phyloP scores from a whole-genome alignment of 2,797 vertebrate genomes.

The Liparis tanakae region DNA sequence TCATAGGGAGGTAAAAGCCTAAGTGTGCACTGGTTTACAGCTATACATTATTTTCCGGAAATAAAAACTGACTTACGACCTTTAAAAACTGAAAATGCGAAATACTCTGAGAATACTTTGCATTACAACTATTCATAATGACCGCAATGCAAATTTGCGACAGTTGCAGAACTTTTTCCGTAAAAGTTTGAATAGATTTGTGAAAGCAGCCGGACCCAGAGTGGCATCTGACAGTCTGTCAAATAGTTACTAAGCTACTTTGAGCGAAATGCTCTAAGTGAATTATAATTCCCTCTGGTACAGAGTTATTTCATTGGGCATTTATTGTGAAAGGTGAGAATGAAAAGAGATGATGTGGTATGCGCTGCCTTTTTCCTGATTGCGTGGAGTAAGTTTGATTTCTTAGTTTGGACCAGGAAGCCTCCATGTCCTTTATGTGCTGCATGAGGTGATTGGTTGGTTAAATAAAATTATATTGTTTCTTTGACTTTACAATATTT shows the following conservation, averaged over 20 bases:
- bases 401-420: no score
- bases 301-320: not conserved
- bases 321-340: no score
- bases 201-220: not conserved
- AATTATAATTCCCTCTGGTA: not conserved
- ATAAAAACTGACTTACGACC: not conserved
- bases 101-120: not conserved
- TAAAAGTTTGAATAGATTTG: not conserved
- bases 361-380: no score
- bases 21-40: not conserved
- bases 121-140: not conserved
- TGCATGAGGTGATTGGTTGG: no score
- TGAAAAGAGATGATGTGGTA: no score
- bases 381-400: no score
- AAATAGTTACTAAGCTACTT: not conserved
- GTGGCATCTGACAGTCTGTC: not conserved
- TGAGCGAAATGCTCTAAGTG: not conserved
- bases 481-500: no score
- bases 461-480: no score
- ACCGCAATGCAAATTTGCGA: not conserved
- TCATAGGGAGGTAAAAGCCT: conserved; percentile 45
- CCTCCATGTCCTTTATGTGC: no score
- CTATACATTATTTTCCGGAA: not conserved
- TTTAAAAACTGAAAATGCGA: not conserved
- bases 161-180: not conserved